phyloP scores from a whole-genome alignment of 2,888 invertebrate genomes.

The Philonicus albiceps region DNA sequence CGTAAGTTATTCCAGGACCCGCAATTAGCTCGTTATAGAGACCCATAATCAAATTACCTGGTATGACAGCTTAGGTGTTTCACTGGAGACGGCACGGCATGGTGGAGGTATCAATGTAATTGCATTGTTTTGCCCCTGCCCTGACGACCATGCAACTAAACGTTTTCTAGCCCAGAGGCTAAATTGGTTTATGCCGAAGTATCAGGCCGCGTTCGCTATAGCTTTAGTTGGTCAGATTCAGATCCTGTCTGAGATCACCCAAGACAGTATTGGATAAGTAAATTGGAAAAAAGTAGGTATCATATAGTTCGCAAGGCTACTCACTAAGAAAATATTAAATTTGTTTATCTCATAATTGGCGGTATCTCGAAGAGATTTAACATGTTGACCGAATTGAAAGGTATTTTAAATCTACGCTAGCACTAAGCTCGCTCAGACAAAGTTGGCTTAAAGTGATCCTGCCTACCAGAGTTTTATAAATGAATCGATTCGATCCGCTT shows the following conservation, averaged over 20 bases:
- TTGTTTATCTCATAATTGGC: slow-evolving; percentile 24
- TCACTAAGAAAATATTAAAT: slow-evolving; percentile 28
- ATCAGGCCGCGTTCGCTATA: neutral
- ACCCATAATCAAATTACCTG: slow-evolving; percentile 34
- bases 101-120: neutral
- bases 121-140: slow-evolving; percentile 8
- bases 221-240: neutral
- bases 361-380: neutral
- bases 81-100: neutral
- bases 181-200: neutral
- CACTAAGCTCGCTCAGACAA: neutral
- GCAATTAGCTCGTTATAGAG: slow-evolving; percentile 32
- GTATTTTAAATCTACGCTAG: neutral
- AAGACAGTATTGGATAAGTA: neutral
- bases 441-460: neutral
- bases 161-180: slow-evolving; percentile 27
- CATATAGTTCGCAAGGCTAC: neutral
- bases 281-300: neutral
- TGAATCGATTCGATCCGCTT: too few species aligned
- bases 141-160: neutral
- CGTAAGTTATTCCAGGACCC: neutral
- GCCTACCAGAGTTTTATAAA: neutral
- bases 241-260: neutral
- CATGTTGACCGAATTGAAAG: slow-evolving; percentile 5
- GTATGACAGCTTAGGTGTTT: slow-evolving; percentile 13